Evolutionary conservation across 2,113 vertebrate genomes (phyloP), one percentile per base, ranked within the genome.

Genomic region (Vicugna pacos): DNA sequence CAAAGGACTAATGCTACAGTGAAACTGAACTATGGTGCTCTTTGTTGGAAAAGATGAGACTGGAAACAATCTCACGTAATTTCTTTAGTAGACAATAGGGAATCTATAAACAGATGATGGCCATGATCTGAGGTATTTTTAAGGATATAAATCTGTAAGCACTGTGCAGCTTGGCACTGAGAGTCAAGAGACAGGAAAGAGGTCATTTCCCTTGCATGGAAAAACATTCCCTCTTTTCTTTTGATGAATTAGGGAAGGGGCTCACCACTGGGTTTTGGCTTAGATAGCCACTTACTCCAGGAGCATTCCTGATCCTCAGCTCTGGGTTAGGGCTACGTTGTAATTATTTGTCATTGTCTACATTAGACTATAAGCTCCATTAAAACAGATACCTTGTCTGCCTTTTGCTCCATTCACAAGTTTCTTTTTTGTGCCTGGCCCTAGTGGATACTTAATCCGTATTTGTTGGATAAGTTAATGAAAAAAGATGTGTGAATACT

Each of bases 11-110:
- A 58, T 35, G 48, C 30, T 87, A 16, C 24, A 58, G 26, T 52
- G 56, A 86, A 64, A 89, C 0, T 67, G 17, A 89, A 48, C 28
- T 50, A 3, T 8, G 35, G n/a, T 72, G 35, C 12, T 64, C 17
- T 96, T 90, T 94, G 64, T 81, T 92, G 56, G 58, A n/a, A 38
- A 89, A 97, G 46, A 84, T 81, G 91, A 97, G 26, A 20, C 17
- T 65, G 48, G 60, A 79, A 90, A 90, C 17, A 90, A 87, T 80
- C 75, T 92, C 20, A 60, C 0, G 0, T 92, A 72, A 93, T 96
- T 83, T 91, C 64, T 88, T 95, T 60, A 32, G 46, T 11, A 94
- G 60, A 92, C n/a, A 94, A 70, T 6, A 50, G 3, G 22, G 30
- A 38, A 50, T 64, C 30, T 87, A 56, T 83, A 86, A 77, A 73